Evolutionary conservation across 2,888 invertebrate genomes (phyloP).

Genomic region (Apantesis nais): DNA sequence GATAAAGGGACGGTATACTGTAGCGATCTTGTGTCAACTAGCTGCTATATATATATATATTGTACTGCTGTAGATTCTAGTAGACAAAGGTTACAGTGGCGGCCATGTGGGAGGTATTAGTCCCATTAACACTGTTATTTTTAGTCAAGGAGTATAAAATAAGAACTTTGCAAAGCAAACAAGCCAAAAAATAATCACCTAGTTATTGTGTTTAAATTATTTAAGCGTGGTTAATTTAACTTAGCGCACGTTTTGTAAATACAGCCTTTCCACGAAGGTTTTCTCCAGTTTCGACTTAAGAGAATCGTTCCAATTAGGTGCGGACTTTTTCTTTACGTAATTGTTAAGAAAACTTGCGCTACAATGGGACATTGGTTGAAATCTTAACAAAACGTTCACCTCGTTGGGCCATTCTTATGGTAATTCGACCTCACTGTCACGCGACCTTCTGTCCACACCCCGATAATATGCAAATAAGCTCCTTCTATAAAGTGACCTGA

Average conservation of each 20-base stretch:
- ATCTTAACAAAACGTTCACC: constrained; percentile 77
- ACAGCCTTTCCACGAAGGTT: constrained; percentile 27
- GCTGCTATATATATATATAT: no score
- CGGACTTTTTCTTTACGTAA: constrained; percentile 54
- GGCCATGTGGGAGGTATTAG: no score
- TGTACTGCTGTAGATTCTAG: no score
- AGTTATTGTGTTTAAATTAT: background rate
- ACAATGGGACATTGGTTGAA: constrained; percentile 67
- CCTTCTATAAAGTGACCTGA: constrained; percentile 78
- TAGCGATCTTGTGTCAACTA: no score
- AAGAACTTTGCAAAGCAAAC: background rate
- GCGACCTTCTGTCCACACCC: constrained; percentile 82
- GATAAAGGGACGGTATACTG: no score
- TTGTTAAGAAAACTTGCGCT: constrained; percentile 67
- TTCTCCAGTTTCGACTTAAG: constrained; percentile 39
- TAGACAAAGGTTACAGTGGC: no score
- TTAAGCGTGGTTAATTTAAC: constrained; percentile 24
- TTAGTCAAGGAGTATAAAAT: background rate
- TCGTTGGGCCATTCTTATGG: constrained; percentile 81
- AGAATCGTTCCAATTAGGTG: constrained; percentile 45
- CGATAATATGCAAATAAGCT: constrained; percentile 82
- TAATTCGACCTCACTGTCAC: constrained; percentile 78
- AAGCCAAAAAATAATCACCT: background rate
- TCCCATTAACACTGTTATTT: background rate
- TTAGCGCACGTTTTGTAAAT: constrained; percentile 32